Evolutionary conservation across 2,113 vertebrate genomes (phyloP).

Genomic region (Argyrosomus japonicus): DNA sequence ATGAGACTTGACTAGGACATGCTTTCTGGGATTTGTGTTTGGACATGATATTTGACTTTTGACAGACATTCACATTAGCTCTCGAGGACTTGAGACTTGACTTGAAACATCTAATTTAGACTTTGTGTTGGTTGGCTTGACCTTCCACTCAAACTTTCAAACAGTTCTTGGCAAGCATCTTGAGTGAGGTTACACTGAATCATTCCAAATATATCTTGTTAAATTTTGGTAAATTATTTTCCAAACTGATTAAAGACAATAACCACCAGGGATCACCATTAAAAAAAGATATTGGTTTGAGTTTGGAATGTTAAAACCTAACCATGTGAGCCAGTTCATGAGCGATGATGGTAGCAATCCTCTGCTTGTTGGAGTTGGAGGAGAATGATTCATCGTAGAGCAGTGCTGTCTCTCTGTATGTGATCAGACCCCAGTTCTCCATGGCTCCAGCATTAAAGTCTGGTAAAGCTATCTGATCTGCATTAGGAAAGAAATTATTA

Average conservation of each 20-base stretch:
- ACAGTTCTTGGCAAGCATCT: background rate
- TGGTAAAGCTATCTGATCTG: constrained; percentile 87
- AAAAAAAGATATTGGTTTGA: too few relatives aligned
- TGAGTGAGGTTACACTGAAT: background rate
- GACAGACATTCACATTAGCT: background rate
- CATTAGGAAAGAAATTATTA: background rate
- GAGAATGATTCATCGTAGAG: constrained; percentile 79
- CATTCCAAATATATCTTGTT: background rate
- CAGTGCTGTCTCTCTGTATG: constrained; percentile 85
- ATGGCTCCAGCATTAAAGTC: constrained; percentile 86
- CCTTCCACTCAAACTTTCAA: too few relatives aligned
- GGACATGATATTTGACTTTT: too few relatives aligned
- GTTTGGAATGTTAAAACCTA: background rate
- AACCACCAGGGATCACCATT: too few relatives aligned
- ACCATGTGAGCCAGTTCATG: constrained; percentile 89
- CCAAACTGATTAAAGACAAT: background rate
- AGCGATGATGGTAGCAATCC: constrained; percentile 81
- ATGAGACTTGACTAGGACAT: too few relatives aligned
- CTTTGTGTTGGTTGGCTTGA: background rate
- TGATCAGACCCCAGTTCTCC: constrained; percentile 89
- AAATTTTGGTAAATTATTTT: background rate
- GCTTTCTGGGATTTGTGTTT: too few relatives aligned
- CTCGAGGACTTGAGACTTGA: background rate
- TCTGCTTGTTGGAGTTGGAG: constrained; percentile 85
- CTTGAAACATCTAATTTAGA: background rate